Evolutionary conservation across 2,888 invertebrate genomes (phyloP).

Genomic region (Gnatocerus cornutus): DNA sequence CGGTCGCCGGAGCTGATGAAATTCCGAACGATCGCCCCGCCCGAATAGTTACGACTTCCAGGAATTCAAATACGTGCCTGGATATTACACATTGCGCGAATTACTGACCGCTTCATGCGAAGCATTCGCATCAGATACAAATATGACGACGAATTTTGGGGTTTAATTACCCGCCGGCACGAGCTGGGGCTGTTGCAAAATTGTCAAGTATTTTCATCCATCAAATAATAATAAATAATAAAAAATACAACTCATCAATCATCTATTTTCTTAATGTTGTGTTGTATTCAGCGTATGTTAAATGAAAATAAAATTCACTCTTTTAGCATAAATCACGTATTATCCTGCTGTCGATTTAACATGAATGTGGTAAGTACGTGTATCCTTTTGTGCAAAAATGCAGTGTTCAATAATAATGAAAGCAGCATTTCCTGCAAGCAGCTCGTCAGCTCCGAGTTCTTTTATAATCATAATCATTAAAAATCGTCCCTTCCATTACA

Average conservation of each 20-base stretch:
- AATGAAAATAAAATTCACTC: neutral
- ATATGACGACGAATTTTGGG: constrained; percentile 9
- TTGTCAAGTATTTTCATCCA: no score
- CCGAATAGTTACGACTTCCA: constrained; percentile 71
- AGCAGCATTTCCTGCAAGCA: constrained; percentile 3
- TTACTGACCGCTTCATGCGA: constrained; percentile 57
- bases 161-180: neutral
- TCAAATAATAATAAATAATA: no score
- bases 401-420: constrained; percentile 3
- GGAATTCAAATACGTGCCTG: constrained; percentile 69
- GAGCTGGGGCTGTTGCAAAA: no score
- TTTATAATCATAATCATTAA: constrained; percentile 7
- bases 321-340: constrained; percentile 6
- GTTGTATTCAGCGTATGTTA: no score
- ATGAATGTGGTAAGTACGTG: neutral
- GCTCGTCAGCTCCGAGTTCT: neutral
- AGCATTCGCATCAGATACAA: neutral
- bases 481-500: constrained; percentile 18
- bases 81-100: constrained; percentile 70
- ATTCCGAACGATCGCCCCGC: constrained; percentile 70
- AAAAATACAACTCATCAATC: no score
- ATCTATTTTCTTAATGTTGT: no score
- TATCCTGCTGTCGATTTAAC: neutral
- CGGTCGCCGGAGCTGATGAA: constrained; percentile 77
- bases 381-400: constrained; percentile 2